Conservation (phyloP, 2,797 vertebrate genomes). For the Chaenodraco wilsoni region DNA sequence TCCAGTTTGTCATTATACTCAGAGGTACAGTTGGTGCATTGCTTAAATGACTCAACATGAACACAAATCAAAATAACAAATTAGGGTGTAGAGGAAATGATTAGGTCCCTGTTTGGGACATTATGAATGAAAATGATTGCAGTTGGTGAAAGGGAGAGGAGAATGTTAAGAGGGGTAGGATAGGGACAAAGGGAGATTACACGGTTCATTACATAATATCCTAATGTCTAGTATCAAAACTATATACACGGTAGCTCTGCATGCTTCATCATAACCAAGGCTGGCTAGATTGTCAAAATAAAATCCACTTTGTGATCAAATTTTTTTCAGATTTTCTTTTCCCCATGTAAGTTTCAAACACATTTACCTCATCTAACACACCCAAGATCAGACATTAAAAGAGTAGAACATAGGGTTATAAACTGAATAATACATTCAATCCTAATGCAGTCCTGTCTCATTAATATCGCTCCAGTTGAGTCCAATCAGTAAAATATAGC, state of each 20-base stretch:
- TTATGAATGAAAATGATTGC: conserved; percentile 20
- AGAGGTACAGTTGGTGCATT: conserved; percentile 28
- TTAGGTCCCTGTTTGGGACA: conserved; percentile 9
- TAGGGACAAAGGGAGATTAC: not conserved
- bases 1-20: conserved; percentile 15
- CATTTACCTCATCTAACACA: too few species aligned
- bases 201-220: not conserved
- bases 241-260: not conserved
- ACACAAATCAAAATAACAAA: conserved; percentile 15
- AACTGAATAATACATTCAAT: not conserved
- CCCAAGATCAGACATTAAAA: too few species aligned
- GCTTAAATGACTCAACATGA: conserved; percentile 26
- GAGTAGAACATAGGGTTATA: too few species aligned
- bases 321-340: not conserved
- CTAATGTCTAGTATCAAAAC: not conserved
- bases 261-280: not conserved
- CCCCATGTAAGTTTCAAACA: too few species aligned
- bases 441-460: not conserved
- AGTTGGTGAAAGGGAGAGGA: not conserved
- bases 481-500: not conserved
- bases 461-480: conserved; percentile 1
- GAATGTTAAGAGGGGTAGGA: not conserved
- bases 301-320: not conserved
- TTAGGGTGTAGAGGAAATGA: conserved; percentile 1
- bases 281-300: not conserved